Base-by-base conservation (phyloP, 2,113 vertebrate genomes). In the Hydrochoerus hydrochaeris region DNA sequence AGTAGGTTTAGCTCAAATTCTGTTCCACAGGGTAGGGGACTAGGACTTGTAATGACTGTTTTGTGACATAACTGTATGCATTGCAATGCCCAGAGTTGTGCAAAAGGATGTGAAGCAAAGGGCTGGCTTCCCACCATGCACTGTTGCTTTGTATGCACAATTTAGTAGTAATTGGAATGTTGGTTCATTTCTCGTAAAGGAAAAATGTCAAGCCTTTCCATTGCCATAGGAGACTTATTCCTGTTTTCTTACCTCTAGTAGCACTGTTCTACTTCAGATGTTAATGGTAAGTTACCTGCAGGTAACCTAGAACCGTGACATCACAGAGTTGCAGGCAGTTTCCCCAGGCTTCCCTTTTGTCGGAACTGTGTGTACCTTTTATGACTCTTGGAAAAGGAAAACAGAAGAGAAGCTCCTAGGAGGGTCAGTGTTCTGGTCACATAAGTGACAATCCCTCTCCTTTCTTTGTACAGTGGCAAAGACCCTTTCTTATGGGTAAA, bases 301-400 rank as follows among this genome's bases (percentile, higher is more conserved):
- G 44, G 77, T 88, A 81, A 88, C 41, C 41, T 94, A 62, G 83
- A 89, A 88, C 93, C 89, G 71, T n/a, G 13, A 60, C 84, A 10
- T 89, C 41, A 73, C 20, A 62, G 54, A 26, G 86, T 57, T 91
- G 44, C 11, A 95, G 84, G 46, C 2, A 80, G 14, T 92, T 49
- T 49, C n/a, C 30, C 69, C 30, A 30, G 20, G 24, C 20, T 9
- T 38, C 54, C 49, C 24, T 57, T 35, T 41, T 85, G 30, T n/a
- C 57, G n/a, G 13, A 69, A 77, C n/a, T 95, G 26, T 67, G 26
- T 67, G 0, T 77, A 57, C 85, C 44, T 93, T 95, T 85, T 83
- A 5, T 90, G 78, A 85, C 11, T 94, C 24, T 71, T 95, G 88
- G 67, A 60, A 83, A 86, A 94, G 67, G 81, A 86, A 90, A 84